These are phyloP conservation scores for Arctocebus calabarensis DNA, from an alignment of 2,797 vertebrate genomes.

Conservation along the genomic window DNA sequence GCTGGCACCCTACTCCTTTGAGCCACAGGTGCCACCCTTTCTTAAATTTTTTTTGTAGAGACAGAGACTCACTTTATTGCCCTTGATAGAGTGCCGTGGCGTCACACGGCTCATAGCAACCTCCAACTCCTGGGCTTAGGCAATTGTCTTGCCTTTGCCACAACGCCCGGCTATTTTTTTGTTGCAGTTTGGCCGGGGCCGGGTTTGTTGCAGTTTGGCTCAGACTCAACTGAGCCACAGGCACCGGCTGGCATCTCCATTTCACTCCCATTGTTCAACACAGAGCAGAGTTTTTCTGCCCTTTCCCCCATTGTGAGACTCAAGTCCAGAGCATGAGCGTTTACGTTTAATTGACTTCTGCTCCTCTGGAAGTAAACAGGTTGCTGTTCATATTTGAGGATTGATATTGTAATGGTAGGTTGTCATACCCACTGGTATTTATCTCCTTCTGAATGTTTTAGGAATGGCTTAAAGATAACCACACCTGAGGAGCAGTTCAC, in stretches of 20 bases:
- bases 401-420: neutral
- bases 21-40: too few relatives aligned
- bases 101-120: too few relatives aligned
- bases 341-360: neutral
- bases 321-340: neutral
- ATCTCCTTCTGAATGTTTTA: constrained; percentile 77
- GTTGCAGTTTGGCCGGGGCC: too few relatives aligned
- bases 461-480: constrained; percentile 95
- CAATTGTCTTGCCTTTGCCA: too few relatives aligned
- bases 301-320: neutral
- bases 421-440: constrained; percentile 7
- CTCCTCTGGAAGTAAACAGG: constrained; percentile 7
- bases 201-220: too few relatives aligned
- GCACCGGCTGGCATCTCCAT: neutral
- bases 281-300: neutral
- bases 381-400: constrained; percentile 38
- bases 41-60: too few relatives aligned
- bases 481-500: constrained; percentile 97
- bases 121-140: too few relatives aligned
- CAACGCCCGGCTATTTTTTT: too few relatives aligned
- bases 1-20: too few relatives aligned
- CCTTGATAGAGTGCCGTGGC: too few relatives aligned
- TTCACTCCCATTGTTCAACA: neutral
- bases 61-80: too few relatives aligned
- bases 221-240: too few relatives aligned